phyloP scores from a whole-genome alignment of 2,888 invertebrate genomes.

The Cephus pygmeus region DNA sequence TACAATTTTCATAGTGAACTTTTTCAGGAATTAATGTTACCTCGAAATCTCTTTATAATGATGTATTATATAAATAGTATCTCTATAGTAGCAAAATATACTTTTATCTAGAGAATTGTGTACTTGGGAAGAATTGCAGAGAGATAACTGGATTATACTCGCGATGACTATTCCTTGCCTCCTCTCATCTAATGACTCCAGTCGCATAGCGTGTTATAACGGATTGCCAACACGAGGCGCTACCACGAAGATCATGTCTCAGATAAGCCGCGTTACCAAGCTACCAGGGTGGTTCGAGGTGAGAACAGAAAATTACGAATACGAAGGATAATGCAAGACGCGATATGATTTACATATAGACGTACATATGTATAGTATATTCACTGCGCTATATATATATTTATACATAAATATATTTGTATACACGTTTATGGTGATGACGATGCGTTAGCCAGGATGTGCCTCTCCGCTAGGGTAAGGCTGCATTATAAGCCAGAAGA shows the following conservation, averaged over 20 bases:
- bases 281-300: slow-evolving; percentile 9
- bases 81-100: background rate
- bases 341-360: slow-evolving; percentile 15
- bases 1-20: background rate
- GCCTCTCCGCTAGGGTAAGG: background rate
- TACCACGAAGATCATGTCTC: slow-evolving; percentile 17
- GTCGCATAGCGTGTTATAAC: slow-evolving; percentile 1
- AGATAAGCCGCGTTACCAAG: slow-evolving; percentile 8
- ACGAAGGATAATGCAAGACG: background rate
- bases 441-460: background rate
- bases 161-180: background rate
- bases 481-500: background rate
- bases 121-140: background rate
- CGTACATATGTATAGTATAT: background rate
- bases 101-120: background rate
- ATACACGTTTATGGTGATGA: background rate
- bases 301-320: slow-evolving; percentile 21
- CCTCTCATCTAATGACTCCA: background rate
- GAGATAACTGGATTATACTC: background rate
- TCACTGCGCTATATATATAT: background rate
- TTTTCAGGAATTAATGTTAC: background rate
- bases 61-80: no score
- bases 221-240: slow-evolving; percentile 17
- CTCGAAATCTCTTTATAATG: background rate
- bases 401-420: background rate